A percentile compares a stretch with the other conserved stretches of the same genome.
Evolutionary conservation across 2,113 vertebrate species (phyloP).

Genomic region (Dromiciops gliroides): DNA sequence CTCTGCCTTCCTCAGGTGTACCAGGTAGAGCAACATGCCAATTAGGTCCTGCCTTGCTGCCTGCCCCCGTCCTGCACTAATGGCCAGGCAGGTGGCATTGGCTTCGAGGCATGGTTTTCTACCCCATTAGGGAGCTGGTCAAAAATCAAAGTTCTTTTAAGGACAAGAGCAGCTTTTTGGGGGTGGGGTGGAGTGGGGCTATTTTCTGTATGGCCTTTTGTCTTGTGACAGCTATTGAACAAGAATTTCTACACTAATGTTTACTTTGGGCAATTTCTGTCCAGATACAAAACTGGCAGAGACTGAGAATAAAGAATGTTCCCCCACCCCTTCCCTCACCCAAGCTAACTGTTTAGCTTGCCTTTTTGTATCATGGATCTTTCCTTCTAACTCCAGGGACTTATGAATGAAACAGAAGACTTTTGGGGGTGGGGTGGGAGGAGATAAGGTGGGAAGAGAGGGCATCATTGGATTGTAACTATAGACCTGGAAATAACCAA

Average conservation of each 20-base stretch:
- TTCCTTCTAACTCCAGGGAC: conserved; percentile 55
- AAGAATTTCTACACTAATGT: conserved; percentile 31
- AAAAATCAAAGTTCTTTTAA: conserved; percentile 85
- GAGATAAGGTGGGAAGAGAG: no score
- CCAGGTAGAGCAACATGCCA: conserved; percentile 72
- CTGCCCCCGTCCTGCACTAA: conserved; percentile 65
- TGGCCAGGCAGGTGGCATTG: conserved; percentile 68
- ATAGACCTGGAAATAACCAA: neutral
- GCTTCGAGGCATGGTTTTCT: conserved; percentile 80
- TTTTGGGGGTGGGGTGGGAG: neutral
- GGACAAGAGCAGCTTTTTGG: conserved; percentile 79
- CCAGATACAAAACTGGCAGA: conserved; percentile 52
- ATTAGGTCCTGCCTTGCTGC: conserved; percentile 81
- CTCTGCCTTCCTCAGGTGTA: conserved; percentile 75
- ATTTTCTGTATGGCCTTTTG: conserved; percentile 51
- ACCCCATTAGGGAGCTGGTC: conserved; percentile 83
- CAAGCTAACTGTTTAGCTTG: conserved; percentile 62
- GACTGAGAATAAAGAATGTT: conserved; percentile 61
- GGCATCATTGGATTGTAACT: neutral
- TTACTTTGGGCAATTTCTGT: conserved; percentile 42
- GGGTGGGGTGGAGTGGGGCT: neutral
- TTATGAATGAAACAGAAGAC: neutral
- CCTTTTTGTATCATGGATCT: conserved; percentile 60
- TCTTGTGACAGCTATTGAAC: neutral
- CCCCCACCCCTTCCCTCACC: conserved; percentile 63